Percentiles rank a stretch among this genome's conserved stretches.
Conservation (phyloP, 2,113 vertebrate species). For the Dermatemys mawii region DNA sequence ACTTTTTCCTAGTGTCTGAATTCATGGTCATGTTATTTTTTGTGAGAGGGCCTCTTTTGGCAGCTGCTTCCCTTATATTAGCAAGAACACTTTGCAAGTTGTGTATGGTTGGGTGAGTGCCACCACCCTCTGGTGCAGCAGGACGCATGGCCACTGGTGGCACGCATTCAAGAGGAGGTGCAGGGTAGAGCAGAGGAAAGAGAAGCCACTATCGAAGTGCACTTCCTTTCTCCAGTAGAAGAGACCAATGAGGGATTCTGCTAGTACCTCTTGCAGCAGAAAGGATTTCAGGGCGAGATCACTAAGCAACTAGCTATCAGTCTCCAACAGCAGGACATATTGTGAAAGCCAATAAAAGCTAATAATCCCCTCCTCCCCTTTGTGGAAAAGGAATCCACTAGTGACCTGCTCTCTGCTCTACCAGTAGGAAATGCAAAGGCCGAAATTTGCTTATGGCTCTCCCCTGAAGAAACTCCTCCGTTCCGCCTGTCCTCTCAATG, state of each 20-base stretch:
- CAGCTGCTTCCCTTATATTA: neutral
- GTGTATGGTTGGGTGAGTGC: accelerated
- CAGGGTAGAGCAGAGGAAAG: neutral
- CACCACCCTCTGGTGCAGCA: accelerated
- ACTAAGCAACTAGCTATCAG: neutral
- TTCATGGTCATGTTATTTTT: neutral
- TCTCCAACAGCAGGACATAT: neutral
- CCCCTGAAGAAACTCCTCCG: neutral
- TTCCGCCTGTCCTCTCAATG: neutral
- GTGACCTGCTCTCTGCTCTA: neutral
- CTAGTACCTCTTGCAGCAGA: neutral
- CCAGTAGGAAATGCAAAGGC: neutral
- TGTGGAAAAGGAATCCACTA: neutral
- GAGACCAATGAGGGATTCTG: neutral
- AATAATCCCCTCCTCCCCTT: too few species aligned
- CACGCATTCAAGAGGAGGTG: neutral
- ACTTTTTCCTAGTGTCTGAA: neutral
- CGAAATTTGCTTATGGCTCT: neutral
- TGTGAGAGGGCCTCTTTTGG: neutral
- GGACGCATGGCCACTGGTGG: neutral
- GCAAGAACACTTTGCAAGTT: accelerated
- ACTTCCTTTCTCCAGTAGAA: neutral
- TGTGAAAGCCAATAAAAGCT: neutral
- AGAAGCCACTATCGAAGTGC: neutral
- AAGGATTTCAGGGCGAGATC: neutral